These are phyloP conservation scores for Sparidentex hasta DNA, from an alignment of 2,797 vertebrate genomes.

Conservation along the genomic window DNA sequence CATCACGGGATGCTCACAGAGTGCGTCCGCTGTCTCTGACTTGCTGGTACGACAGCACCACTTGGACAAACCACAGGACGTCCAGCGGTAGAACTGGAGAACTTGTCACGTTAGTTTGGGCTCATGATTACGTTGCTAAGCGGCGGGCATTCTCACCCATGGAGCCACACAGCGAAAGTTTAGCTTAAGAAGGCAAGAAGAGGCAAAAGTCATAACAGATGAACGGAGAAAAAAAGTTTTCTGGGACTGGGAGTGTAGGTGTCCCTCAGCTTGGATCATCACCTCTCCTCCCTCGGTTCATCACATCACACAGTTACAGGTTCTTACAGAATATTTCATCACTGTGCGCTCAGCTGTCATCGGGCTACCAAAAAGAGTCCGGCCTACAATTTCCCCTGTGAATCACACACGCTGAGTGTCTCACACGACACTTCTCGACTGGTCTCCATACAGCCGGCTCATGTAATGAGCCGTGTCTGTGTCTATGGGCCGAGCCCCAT, in stretches of 20 bases:
- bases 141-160: not conserved
- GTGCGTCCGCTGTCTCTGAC: too few species aligned
- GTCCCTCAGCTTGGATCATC: slow-evolving; percentile 13
- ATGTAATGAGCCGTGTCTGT: slow-evolving; percentile 69
- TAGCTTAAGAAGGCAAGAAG: not conserved
- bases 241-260: not conserved
- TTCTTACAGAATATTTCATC: slow-evolving; percentile 61
- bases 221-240: not conserved
- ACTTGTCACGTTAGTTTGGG: too few species aligned
- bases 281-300: slow-evolving; percentile 17
- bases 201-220: not conserved
- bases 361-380: slow-evolving; percentile 46
- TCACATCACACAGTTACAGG: slow-evolving; percentile 26
- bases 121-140: not conserved
- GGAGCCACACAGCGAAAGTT: not conserved
- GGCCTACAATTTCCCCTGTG: slow-evolving; percentile 27
- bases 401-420: slow-evolving; percentile 49
- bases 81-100: too few species aligned
- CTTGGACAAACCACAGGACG: too few species aligned
- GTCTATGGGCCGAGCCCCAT: slow-evolving; percentile 52
- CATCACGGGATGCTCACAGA: too few species aligned
- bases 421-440: slow-evolving; percentile 42
- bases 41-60: too few species aligned
- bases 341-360: slow-evolving; percentile 53
- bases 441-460: slow-evolving; percentile 46